phyloP scores from a whole-genome alignment of 1,140 invertebrate genomes.

The Brachionus rubens region DNA sequence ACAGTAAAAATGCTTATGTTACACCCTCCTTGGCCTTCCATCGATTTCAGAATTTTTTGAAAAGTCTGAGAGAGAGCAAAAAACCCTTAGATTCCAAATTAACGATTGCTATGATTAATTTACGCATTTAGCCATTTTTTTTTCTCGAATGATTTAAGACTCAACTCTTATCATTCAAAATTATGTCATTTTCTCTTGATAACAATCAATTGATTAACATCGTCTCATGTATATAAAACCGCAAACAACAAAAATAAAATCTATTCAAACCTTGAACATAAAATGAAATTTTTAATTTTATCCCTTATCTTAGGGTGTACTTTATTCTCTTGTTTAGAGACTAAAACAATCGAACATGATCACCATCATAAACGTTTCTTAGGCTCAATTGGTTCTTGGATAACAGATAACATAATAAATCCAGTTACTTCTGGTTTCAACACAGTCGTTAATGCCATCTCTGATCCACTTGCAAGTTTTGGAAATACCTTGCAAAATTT shows the following conservation, averaged over 20 bases:
- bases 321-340: background rate
- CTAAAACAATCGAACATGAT: background rate
- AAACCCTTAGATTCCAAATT: too few relatives aligned
- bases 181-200: slow-evolving; percentile 22
- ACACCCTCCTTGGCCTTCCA: too few relatives aligned
- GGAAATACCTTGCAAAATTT: slow-evolving; percentile 16
- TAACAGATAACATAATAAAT: slow-evolving; percentile 28
- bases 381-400: slow-evolving; percentile 29
- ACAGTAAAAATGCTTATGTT: too few relatives aligned
- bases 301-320: background rate
- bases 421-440: slow-evolving; percentile 20
- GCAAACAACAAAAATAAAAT: background rate
- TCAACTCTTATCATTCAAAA: background rate
- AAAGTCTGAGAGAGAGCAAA: too few relatives aligned
- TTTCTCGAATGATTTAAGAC: background rate
- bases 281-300: slow-evolving; percentile 20
- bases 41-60: too few relatives aligned
- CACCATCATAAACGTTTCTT: slow-evolving; percentile 30
- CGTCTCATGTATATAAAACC: background rate
- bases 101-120: too few relatives aligned
- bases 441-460: slow-evolving; percentile 9
- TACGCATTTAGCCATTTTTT: too few relatives aligned
- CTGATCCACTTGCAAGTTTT: slow-evolving; percentile 32
- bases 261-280: too few relatives aligned
- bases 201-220: background rate